Conservation (phyloP, 2,797 vertebrate species). For the Amphiprion clarkii region DNA sequence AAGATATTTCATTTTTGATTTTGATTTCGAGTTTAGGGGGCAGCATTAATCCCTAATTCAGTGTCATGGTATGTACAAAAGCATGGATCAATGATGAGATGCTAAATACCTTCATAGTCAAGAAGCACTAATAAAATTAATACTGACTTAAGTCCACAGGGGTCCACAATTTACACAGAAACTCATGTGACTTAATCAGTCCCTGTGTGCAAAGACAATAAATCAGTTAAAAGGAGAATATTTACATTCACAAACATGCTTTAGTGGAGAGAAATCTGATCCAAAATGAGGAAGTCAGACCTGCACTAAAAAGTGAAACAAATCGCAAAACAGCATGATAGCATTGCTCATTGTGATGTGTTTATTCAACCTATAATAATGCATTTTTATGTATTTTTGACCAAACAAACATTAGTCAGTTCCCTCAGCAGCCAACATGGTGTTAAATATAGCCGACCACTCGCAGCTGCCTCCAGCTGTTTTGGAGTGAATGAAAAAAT, state of each 20-base stretch:
- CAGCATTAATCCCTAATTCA: too few species aligned
- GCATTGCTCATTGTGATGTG: not conserved
- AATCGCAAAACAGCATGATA: not conserved
- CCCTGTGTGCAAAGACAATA: too few species aligned
- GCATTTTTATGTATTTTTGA: too few species aligned
- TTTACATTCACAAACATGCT: not conserved
- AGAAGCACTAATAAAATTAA: not conserved
- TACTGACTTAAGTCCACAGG: not conserved
- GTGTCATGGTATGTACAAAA: too few species aligned
- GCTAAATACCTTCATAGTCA: too few species aligned
- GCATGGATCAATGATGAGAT: too few species aligned
- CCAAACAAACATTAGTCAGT: not conserved
- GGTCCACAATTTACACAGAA: not conserved
- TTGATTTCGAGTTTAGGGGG: too few species aligned
- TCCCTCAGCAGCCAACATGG: not conserved
- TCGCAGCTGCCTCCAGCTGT: not conserved
- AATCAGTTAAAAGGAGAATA: not conserved
- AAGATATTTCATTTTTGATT: too few species aligned
- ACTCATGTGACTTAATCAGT: not conserved
- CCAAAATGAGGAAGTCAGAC: not conserved
- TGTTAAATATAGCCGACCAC: not conserved
- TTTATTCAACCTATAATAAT: not conserved
- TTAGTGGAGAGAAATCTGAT: not conserved
- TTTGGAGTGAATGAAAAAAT: not conserved
- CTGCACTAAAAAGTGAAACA: not conserved